These are phyloP conservation scores for Xestia rhomboidea DNA, from an alignment of 2,888 invertebrate species.

Conservation along the genomic window DNA sequence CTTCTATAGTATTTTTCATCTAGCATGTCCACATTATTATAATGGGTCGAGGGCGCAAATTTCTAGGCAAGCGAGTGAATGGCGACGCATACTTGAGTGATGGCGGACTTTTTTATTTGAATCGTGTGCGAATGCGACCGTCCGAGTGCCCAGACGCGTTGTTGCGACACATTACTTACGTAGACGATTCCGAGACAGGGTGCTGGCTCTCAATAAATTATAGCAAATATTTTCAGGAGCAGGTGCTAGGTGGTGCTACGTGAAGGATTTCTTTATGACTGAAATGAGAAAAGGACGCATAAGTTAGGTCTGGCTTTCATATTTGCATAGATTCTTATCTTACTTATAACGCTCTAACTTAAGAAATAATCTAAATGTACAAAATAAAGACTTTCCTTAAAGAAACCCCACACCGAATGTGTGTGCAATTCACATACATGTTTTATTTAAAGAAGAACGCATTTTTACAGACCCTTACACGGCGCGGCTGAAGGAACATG, in stretches of 20 bases:
- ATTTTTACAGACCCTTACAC: conserved; percentile 72
- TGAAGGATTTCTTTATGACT: conserved; percentile 57
- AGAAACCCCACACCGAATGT: conserved; percentile 27
- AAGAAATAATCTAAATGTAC: neutral
- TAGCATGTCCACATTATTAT: conserved; percentile 77
- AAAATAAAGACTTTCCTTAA: conserved; percentile 19
- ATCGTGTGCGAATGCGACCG: conserved; percentile 89
- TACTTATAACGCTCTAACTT: neutral
- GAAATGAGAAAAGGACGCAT: conserved; percentile 44
- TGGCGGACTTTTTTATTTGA: conserved; percentile 90
- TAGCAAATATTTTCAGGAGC: conserved; percentile 58
- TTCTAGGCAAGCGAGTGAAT: conserved; percentile 88
- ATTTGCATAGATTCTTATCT: neutral
- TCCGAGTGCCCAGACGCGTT: conserved; percentile 73
- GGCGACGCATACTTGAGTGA: conserved; percentile 90
- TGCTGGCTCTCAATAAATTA: conserved; percentile 67
- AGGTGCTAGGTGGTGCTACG: conserved; percentile 54
- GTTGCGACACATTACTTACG: conserved; percentile 76
- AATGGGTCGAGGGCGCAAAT: conserved; percentile 80
- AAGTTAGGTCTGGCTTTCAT: neutral
- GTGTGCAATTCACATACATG: conserved; percentile 76
- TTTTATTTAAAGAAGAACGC: conserved; percentile 76
- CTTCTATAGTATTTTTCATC: conserved; percentile 56
- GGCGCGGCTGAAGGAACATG: conserved; percentile 74
- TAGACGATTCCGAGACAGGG: conserved; percentile 67